These are phyloP conservation scores for Thecophora atra DNA, from an alignment of 2,888 invertebrate species.

Conservation along the genomic window DNA sequence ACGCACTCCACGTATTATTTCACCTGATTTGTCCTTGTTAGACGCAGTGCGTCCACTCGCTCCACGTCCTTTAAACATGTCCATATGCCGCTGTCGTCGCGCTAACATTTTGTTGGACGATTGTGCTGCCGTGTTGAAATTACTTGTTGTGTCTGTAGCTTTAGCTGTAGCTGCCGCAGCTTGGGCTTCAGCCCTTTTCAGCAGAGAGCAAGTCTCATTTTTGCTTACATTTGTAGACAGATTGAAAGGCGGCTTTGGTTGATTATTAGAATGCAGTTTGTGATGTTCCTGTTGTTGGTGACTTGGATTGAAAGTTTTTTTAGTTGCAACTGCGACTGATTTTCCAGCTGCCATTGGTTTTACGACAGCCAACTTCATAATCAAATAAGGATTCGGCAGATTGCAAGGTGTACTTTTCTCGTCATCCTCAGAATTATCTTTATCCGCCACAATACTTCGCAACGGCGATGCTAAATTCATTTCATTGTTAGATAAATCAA, in stretches of 20 bases:
- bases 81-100: slow-evolving; percentile 57
- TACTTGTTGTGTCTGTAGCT: neutral
- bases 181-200: neutral
- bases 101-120: slow-evolving; percentile 48
- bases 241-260: slow-evolving; percentile 48
- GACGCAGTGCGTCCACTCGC: slow-evolving; percentile 36
- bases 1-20: slow-evolving; percentile 72
- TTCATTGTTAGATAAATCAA: slow-evolving; percentile 43
- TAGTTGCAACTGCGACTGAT: slow-evolving; percentile 18
- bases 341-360: slow-evolving; percentile 13
- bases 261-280: too few relatives aligned
- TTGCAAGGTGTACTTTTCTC: slow-evolving; percentile 1
- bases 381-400: slow-evolving; percentile 39
- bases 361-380: slow-evolving; percentile 19
- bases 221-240: slow-evolving; percentile 43
- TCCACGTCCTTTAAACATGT: slow-evolving; percentile 58
- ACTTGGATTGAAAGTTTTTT: slow-evolving; percentile 39
- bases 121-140: neutral
- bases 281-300: slow-evolving; percentile 29
- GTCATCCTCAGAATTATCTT: slow-evolving; percentile 1
- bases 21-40: slow-evolving; percentile 38
- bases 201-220: neutral
- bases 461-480: neutral
- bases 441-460: neutral
- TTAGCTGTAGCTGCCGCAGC: neutral